Conservation (phyloP, 2,888 invertebrate genomes). For the Mythimna albipuncta region DNA sequence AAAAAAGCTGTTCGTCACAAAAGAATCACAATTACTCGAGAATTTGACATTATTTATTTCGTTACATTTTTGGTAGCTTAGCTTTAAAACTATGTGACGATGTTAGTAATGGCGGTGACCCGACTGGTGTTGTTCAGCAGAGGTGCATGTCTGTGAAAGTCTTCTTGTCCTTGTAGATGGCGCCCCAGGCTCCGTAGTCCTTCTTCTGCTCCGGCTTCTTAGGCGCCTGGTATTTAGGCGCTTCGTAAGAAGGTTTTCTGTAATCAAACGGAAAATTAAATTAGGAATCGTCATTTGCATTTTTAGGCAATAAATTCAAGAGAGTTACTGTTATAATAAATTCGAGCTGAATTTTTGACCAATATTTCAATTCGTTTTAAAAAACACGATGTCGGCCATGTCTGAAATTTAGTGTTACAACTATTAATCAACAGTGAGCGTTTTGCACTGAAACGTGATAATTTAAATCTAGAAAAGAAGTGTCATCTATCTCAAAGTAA, state of each 20-base stretch:
- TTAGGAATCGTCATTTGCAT: constrained; percentile 3
- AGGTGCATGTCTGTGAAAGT: constrained; percentile 94
- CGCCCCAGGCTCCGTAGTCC: constrained; percentile 93
- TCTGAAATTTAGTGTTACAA: not conserved
- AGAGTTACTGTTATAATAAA: not conserved
- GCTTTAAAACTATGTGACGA: constrained; percentile 72
- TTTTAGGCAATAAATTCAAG: not conserved
- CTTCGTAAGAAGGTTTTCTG: constrained; percentile 78
- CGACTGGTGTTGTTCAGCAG: constrained; percentile 85
- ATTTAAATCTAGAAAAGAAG: not conserved
- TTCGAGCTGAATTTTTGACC: not conserved
- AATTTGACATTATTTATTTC: constrained; percentile 65
- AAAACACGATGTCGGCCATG: not conserved
- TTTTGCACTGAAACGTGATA: not conserved
- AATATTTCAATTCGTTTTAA: not conserved
- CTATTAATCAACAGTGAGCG: not conserved
- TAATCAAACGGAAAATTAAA: constrained; percentile 51
- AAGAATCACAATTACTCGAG: constrained; percentile 61
- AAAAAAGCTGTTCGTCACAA: constrained; percentile 70
- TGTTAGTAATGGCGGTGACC: constrained; percentile 70
- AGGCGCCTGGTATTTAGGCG: constrained; percentile 77
- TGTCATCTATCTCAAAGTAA: not conserved
- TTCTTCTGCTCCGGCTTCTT: constrained; percentile 85
- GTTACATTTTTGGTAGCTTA: constrained; percentile 70
- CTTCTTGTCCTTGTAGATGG: constrained; percentile 94